Conservation (phyloP, 2,888 invertebrate species). For the Hylaea fasciaria region DNA sequence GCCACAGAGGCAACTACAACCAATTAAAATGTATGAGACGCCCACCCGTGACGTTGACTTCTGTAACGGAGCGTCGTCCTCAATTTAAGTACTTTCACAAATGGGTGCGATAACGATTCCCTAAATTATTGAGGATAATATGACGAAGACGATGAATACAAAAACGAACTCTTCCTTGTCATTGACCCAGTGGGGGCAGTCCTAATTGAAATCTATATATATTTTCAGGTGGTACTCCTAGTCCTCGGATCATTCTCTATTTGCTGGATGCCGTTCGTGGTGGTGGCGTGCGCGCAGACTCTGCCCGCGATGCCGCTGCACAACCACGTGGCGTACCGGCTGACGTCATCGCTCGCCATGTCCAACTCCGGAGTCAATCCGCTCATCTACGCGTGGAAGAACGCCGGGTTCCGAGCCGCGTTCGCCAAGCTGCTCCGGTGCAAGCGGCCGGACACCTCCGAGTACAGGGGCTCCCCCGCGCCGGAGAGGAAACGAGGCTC, state of each 20-base stretch:
- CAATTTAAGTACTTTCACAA: slow-evolving; percentile 10
- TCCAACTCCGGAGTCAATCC: slow-evolving; percentile 93
- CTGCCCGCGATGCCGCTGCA: slow-evolving; percentile 79
- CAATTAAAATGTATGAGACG: slow-evolving; percentile 2
- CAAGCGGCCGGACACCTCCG: slow-evolving; percentile 85
- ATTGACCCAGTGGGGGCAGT: not conserved
- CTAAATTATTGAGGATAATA: not conserved
- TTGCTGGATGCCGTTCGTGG: slow-evolving; percentile 92
- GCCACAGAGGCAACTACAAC: not conserved
- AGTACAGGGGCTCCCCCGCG: slow-evolving; percentile 83
- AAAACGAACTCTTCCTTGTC: not conserved
- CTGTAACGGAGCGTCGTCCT: slow-evolving; percentile 21
- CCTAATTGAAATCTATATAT: not conserved
- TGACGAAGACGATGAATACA: not conserved
- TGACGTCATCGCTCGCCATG: slow-evolving; percentile 89
- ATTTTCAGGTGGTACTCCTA: slow-evolving; percentile 89
- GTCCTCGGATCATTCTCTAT: slow-evolving; percentile 92
- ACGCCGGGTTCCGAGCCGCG: slow-evolving; percentile 89
- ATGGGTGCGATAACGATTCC: slow-evolving; percentile 15
- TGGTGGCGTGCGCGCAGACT: slow-evolving; percentile 87
- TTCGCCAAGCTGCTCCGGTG: slow-evolving; percentile 88
- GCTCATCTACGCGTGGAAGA: slow-evolving; percentile 94
- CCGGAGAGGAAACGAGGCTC: slow-evolving; percentile 82
- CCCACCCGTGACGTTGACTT: slow-evolving; percentile 1
- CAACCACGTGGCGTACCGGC: slow-evolving; percentile 86